Percentiles rank a stretch among this genome's conserved stretches.
Conservation (phyloP, 1,140 invertebrate species). For the Drosophila hydei region DNA sequence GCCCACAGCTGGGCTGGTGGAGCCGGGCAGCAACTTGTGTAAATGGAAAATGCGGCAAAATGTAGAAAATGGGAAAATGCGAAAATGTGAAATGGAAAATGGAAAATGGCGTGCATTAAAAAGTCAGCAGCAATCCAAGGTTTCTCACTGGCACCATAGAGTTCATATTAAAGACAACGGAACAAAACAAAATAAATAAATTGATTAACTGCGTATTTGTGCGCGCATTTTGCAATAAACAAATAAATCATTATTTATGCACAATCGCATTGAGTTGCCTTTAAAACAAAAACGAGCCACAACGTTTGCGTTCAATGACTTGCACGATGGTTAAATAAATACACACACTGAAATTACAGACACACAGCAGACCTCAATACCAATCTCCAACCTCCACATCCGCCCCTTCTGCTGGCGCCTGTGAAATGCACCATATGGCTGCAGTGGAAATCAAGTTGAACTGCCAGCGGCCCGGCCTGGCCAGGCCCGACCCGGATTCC, state of each 20-base stretch:
- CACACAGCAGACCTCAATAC: slow-evolving; percentile 11
- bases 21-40: slow-evolving; percentile 33
- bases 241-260: slow-evolving; percentile 79
- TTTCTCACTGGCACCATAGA: slow-evolving; percentile 26
- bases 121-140: slow-evolving; percentile 27
- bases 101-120: slow-evolving; percentile 49
- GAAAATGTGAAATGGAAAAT: slow-evolving; percentile 28
- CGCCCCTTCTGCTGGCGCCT: slow-evolving; percentile 9
- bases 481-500: slow-evolving; percentile 34
- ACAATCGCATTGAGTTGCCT: slow-evolving; percentile 12
- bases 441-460: slow-evolving; percentile 45
- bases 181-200: slow-evolving; percentile 31
- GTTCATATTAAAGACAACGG: slow-evolving; percentile 50
- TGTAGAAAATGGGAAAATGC: slow-evolving; percentile 10
- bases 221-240: slow-evolving; percentile 65
- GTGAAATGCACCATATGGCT: slow-evolving; percentile 65
- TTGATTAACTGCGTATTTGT: slow-evolving; percentile 76
- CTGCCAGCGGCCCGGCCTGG: slow-evolving; percentile 11
- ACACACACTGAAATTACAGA: slow-evolving; percentile 47
- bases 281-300: slow-evolving; percentile 61
- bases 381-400: neutral
- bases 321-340: slow-evolving; percentile 74
- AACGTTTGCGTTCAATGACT: slow-evolving; percentile 71
- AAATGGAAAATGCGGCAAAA: slow-evolving; percentile 43
- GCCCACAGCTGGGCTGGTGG: slow-evolving; percentile 32